phyloP scores from a whole-genome alignment of 2,888 invertebrate genomes.

The Aspidiotus destructor region DNA sequence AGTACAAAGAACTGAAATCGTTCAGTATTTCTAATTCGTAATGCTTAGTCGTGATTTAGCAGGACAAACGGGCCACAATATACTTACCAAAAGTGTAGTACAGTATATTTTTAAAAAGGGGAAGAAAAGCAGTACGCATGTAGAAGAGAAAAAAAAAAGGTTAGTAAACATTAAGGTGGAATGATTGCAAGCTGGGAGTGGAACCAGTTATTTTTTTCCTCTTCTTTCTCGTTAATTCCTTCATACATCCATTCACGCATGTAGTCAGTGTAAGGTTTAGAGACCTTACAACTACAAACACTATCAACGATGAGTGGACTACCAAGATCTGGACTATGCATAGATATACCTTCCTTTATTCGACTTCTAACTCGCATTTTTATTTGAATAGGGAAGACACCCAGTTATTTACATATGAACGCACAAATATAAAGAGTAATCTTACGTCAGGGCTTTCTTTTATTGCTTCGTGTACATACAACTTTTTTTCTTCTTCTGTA shows the following conservation, averaged over 20 bases:
- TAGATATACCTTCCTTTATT: background rate
- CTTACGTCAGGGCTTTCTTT: conserved; percentile 2
- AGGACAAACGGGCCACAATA: background rate
- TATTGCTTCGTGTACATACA: background rate
- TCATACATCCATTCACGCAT: conserved; percentile 4
- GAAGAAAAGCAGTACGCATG: background rate
- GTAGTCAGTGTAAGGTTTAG: conserved; percentile 1
- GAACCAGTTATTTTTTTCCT: conserved; percentile 2
- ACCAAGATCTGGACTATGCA: background rate
- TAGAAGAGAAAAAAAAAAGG: background rate
- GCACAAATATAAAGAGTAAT: conserved; percentile 21
- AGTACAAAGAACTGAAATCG: too few relatives aligned
- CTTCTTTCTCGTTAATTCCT: conserved; percentile 4
- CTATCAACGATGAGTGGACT: conserved; percentile 4
- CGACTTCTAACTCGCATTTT: conserved; percentile 6
- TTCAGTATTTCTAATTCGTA: background rate
- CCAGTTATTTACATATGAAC: conserved; percentile 24
- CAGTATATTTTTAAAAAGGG: background rate
- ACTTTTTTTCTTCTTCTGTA: background rate
- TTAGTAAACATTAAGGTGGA: conserved; percentile 4
- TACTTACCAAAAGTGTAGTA: background rate
- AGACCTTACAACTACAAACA: conserved; percentile 4
- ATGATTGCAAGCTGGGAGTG: conserved; percentile 2
- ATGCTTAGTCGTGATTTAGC: background rate
- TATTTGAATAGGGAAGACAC: conserved; percentile 11